Evolutionary conservation across 2,888 invertebrate species (phyloP).

Genomic region (Onchidella celtica): DNA sequence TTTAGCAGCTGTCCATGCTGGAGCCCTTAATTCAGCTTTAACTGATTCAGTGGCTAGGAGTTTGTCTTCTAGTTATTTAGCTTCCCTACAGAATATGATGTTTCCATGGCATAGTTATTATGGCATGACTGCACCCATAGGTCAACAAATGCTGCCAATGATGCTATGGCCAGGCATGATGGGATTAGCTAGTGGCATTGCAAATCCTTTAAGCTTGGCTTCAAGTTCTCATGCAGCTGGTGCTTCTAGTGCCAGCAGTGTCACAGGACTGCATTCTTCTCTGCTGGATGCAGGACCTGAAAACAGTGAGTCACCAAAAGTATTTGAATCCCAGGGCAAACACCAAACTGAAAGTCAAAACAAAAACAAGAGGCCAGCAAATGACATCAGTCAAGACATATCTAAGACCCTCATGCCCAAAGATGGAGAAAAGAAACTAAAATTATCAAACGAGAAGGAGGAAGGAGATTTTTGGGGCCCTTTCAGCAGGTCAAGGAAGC

Average conservation of each 20-base stretch:
- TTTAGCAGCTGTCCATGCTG: conserved; percentile 4
- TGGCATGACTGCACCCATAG: conserved; percentile 30
- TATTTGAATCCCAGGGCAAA: conserved; percentile 25
- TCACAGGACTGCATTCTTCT: conserved; percentile 5
- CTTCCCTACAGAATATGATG: conserved; percentile 48
- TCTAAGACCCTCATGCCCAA: not conserved
- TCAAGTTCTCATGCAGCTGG: not conserved
- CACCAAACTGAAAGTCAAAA: not conserved
- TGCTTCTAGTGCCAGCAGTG: conserved; percentile 9
- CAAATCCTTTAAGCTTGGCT: not conserved
- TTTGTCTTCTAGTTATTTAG: conserved; percentile 39
- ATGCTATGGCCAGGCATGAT: conserved; percentile 48
- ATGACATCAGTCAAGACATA: not conserved
- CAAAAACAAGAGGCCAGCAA: not conserved
- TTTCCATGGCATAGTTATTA: conserved; percentile 49
- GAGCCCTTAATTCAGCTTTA: conserved; percentile 12
- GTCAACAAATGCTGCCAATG: conserved; percentile 49
- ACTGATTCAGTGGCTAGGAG: conserved; percentile 36
- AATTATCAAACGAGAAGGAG: conserved; percentile 35
- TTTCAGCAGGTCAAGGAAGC: conserved; percentile 46
- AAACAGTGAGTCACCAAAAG: conserved; percentile 15
- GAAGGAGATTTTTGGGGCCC: conserved; percentile 31
- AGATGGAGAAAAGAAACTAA: conserved; percentile 29
- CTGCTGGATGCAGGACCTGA: not conserved
- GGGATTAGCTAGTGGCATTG: conserved; percentile 31